Evolutionary conservation across 2,888 invertebrate genomes (phyloP).

Genomic region (Gymnoscelis rufifasciata): DNA sequence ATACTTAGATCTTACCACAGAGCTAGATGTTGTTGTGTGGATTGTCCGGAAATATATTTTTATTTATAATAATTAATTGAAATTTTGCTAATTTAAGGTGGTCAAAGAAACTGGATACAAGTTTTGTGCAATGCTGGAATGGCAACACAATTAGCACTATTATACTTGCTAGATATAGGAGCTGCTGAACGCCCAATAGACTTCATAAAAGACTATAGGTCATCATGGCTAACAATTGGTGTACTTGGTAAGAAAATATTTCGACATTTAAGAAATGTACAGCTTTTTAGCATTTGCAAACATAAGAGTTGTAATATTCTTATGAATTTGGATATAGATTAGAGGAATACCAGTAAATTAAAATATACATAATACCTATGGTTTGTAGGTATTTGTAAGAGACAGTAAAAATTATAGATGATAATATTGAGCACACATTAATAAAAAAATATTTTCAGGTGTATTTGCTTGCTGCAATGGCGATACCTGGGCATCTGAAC

Average conservation of each 20-base stretch:
- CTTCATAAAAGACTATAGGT: slow-evolving; percentile 85
- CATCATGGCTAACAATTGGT: slow-evolving; percentile 90
- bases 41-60: not conserved
- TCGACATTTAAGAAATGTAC: no score
- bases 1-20: no score
- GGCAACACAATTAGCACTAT: slow-evolving; percentile 86
- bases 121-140: slow-evolving; percentile 94
- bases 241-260: slow-evolving; percentile 79
- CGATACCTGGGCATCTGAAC: slow-evolving; percentile 94
- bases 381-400: no score
- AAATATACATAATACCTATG: no score
- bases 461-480: slow-evolving; percentile 90
- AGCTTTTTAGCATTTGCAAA: no score
- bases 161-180: slow-evolving; percentile 89
- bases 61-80: no score
- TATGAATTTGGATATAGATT: no score
- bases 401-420: no score
- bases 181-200: slow-evolving; percentile 88
- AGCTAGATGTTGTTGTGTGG: no score
- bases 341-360: no score
- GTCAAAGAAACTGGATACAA: slow-evolving; percentile 93
- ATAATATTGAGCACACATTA: no score
- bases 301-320: no score
- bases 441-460: slow-evolving; percentile 72
- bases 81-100: slow-evolving; percentile 79